Percentiles rank a stretch among this genome's conserved stretches.
Conservation (phyloP, 2,113 vertebrate species). For the Upupa epops region DNA sequence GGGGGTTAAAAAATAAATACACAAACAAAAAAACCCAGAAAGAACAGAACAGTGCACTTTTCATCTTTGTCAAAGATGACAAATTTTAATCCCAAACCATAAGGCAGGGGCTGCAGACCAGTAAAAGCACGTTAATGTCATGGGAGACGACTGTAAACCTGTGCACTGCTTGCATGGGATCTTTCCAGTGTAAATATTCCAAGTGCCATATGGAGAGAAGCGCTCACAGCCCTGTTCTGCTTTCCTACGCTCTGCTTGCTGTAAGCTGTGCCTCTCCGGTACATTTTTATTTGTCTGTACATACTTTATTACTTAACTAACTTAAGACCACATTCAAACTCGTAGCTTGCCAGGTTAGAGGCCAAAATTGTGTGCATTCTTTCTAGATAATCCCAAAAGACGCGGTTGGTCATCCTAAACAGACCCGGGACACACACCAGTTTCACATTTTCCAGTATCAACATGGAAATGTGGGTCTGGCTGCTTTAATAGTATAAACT, state of each 20-base stretch:
- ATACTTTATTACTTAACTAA: background rate
- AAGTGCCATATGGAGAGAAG: slow-evolving; percentile 25
- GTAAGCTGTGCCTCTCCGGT: background rate
- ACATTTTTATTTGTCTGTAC: background rate
- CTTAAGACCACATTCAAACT: background rate
- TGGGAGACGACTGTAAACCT: background rate
- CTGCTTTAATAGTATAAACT: background rate
- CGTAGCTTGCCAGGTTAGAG: background rate
- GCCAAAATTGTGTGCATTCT: background rate
- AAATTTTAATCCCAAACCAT: background rate
- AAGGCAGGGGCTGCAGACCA: slow-evolving; percentile 14
- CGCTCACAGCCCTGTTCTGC: background rate
- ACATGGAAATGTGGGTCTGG: background rate
- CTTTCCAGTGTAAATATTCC: slow-evolving; percentile 25
- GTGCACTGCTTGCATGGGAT: background rate
- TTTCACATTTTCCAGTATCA: background rate
- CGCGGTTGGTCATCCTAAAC: background rate
- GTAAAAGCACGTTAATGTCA: background rate
- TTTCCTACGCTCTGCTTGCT: background rate
- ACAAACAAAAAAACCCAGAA: background rate
- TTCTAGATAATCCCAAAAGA: background rate
- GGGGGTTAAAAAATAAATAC: background rate
- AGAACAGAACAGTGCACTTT: slow-evolving; percentile 2
- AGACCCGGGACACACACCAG: background rate
- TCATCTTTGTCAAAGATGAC: background rate